Evolutionary conservation across 2,888 invertebrate species (phyloP), one percentile per base, ranked within the genome.

Genomic region (Drosophila imparisetae): DNA sequence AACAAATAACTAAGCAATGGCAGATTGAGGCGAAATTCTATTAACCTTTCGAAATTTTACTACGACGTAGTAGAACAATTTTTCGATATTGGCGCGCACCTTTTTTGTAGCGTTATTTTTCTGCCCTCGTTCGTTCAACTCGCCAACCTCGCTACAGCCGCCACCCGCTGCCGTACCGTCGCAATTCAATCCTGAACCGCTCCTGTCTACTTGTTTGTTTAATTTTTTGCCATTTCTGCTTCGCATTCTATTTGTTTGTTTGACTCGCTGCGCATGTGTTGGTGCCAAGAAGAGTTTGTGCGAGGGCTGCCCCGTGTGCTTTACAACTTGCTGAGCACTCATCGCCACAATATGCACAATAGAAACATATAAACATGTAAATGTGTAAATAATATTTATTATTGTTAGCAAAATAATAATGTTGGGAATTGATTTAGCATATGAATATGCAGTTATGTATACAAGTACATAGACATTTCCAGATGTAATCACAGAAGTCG

Each of bases 221-320:
- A 89, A 90, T 90, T 92, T 91, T 91, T 84, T 89, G 90, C 91
- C 89, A 91, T 92, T 91, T 90, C 89, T 88, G 83, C 90, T 91
- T 81, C 88, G 89, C 91, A 91, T 91, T 90, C 91, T 90, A 91
- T 91, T 91, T 91, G 91, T 91, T 91, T 91, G 91, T 91, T 91
- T 92, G 89, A 82, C 88, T 89, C 80, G 82, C 69, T 89, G 87
- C 76, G 75, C 69, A 84, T 81, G 90, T 90, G 81, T 81, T 80
- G 72, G 83, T 87, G 84, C 75, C 77, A 75, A 81, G 76, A 73
- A 85, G 86, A 69, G 66, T 65, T 76, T 64, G 34, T 54, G 58
- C 77, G 80, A 77, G 81, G 81, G 77, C 69, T 62, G 77, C 4
- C n/a, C 13, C 11, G 15, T 29, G 15, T 2, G 54, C 61, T 53